phyloP scores from a whole-genome alignment of 2,888 invertebrate genomes.

The Euphydryas editha region DNA sequence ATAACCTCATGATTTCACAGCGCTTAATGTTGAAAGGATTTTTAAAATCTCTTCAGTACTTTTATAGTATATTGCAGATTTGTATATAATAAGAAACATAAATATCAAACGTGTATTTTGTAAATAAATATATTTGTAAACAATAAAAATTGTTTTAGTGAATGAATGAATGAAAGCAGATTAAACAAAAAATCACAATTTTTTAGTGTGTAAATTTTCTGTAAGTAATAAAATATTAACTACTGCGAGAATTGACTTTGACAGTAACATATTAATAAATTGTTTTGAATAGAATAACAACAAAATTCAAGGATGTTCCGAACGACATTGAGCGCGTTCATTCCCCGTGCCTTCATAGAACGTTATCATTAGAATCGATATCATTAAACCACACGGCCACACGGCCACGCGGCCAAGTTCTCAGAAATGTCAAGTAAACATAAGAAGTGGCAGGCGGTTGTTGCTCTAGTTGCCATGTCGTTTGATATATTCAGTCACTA shows the following conservation, averaged over 20 bases:
- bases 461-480: constrained; percentile 10
- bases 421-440: constrained; percentile 26
- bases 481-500: not conserved
- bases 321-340: constrained; percentile 29
- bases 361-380: constrained; percentile 36
- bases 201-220: no score
- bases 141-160: no score
- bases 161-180: no score
- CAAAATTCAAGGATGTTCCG: not conserved
- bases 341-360: constrained; percentile 33
- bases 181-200: no score
- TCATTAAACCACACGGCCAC: constrained; percentile 32
- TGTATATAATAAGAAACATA: no score
- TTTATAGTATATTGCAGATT: no score
- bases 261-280: not conserved
- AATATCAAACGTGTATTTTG: no score
- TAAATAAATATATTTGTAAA: no score
- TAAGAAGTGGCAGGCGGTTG: constrained; percentile 11
- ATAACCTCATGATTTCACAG: no score
- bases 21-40: no score
- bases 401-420: constrained; percentile 16
- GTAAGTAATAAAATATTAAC: not conserved
- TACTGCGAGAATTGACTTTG: not conserved
- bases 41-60: no score
- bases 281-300: not conserved